Evolutionary conservation across 2,888 invertebrate species (phyloP), one percentile per base, ranked within the genome.

Genomic region (Baronia brevicornis): DNA sequence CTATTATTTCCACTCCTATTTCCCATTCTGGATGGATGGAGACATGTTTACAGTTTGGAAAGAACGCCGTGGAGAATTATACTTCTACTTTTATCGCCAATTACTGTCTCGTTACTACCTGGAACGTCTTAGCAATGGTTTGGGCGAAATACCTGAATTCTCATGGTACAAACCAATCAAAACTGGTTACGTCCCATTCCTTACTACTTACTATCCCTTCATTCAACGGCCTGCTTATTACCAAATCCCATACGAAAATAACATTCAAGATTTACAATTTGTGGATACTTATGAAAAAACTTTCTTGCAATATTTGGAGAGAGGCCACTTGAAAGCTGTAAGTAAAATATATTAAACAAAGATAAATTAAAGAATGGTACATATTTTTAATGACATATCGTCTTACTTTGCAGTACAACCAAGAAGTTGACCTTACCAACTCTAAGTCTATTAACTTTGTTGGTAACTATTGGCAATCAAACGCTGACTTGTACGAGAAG

Each of bases 101-200:
- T 54, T 91, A 6, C 56, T 90, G 49, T 87, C 90, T 38, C 89
- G 91, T 54, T 92, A 90, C 79, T 88, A 88, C 53, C 64, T 91
- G 54, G 91, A 92, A 55, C 88, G 91, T 65, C 68, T 90, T 33
- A 84, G 89, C 15, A 88, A 90, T 45, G 87, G 86, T 9, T 53
- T 90, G 38, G 88, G 88, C 6, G 85, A 86, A 23, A 86, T 91
- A 41, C 84, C 87, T 3, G 78, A 85, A 20, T 86, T 90, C 55
- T 84, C 89, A n/a, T 88, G 86, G 80, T 91, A 85, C 66, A 84
- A 88, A 31, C 88, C 92, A 1, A 66, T 74, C 39, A 54, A 64
- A 40, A 60, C 66, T 42, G 75, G 78, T 10, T 75, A 68, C 57
- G 59, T 60, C 59, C 48, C 51, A 3, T 53, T 54, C 32, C 46